Evolutionary conservation across 1,140 invertebrate species (phyloP), one percentile per base, ranked within the genome.

Genomic region (Vanessa tameamea): DNA sequence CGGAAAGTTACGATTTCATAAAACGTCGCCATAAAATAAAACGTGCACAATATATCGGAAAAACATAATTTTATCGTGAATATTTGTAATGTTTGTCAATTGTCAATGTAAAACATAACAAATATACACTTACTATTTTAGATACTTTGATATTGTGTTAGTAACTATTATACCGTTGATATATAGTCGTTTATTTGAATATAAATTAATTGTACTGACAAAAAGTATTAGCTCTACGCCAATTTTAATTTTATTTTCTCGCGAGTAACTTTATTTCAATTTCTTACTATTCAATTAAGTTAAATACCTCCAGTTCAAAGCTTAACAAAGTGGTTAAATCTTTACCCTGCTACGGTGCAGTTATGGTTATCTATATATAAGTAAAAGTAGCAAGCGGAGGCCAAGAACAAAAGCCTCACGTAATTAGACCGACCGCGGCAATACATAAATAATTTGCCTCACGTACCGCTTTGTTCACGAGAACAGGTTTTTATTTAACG

Each of bases 401-500:
- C 79, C 82, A 84, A 85, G 86, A 90, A 91, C 89, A 91, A 92
- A 90, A 86, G 89, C 82, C 85, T 82, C 84, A 83, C 88, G 87
- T 92, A 92, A 91, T 91, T 91, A 91, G 88, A 87, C 82, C 87
- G 86, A 87, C 88, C 89, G 82, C 85, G 80, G 89, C 87, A 89
- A 91, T 90, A 91, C 90, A 92, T 92, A 91, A 92, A 90, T 92
- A 92, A 91, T 91, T 92, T 92, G 86, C 86, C 86, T 88, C 89
- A 91, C 89, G 88, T 90, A 87, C 82, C 85, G 81, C 87, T 90
- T 90, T 91, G 87, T 91, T 88, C 87, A 69, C 73, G 82, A 71
- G 80, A 85, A 84, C 88, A 87, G 88, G 86, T 90, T 91, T 91
- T 90, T 91, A 92, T 92, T 89, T 89, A 89, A 89, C 82, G 83